These are phyloP conservation scores for Cynocephalus volans DNA, from an alignment of 2,113 vertebrate genomes.

Conservation along the genomic window DNA sequence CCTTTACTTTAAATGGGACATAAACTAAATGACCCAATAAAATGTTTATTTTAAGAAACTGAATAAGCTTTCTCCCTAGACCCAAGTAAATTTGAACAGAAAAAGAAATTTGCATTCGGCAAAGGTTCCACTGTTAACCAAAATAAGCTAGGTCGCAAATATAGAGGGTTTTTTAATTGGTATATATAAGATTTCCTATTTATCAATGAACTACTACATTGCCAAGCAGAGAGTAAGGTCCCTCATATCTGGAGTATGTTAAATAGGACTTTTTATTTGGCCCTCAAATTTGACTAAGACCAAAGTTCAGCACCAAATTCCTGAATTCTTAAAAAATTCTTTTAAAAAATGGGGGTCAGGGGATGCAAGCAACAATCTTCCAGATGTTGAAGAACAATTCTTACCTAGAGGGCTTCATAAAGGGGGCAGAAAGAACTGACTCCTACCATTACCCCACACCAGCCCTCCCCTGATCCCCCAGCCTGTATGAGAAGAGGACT, in stretches of 20 bases:
- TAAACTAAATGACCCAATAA: constrained; percentile 56
- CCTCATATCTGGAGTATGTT: background rate
- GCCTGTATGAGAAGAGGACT: background rate
- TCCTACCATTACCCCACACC: too few species aligned
- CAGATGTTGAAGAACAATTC: background rate
- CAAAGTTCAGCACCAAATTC: constrained; percentile 2
- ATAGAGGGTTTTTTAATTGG: background rate
- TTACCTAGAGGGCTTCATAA: background rate
- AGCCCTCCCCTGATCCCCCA: background rate
- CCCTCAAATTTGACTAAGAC: background rate
- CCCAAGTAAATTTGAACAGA: constrained; percentile 32
- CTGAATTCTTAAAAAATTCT: background rate
- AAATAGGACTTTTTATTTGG: background rate
- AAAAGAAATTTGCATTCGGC: constrained; percentile 19
- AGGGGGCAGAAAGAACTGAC: background rate
- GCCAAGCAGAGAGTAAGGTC: background rate
- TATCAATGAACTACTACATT: background rate
- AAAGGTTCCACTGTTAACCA: background rate
- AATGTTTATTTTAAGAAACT: constrained; percentile 62
- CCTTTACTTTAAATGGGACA: constrained; percentile 55
- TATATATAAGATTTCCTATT: background rate
- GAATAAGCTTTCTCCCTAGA: background rate
- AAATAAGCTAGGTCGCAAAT: background rate
- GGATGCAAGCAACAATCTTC: background rate
- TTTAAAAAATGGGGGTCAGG: rapidly evolving